Evolutionary conservation across 2,888 invertebrate genomes (phyloP), one percentile per base, ranked within the genome.

Genomic region (Erebia aethiops): DNA sequence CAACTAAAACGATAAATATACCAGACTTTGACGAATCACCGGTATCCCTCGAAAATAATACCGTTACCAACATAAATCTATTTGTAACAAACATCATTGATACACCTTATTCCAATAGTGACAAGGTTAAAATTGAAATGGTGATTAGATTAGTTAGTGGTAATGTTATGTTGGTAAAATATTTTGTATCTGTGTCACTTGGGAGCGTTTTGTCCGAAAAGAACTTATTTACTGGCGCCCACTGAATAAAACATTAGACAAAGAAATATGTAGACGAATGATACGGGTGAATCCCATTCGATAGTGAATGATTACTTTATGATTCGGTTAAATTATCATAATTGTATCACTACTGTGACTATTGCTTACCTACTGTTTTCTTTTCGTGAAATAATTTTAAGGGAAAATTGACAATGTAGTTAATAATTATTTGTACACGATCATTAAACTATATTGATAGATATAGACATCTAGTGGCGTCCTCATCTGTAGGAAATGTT

Each of bases 1-100:
- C 92, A 91, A 91, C 90, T 90, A 89, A 87, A 91, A 92, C 92
- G 90, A 92, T 92, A 92, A 92, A 92, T 92, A 92, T 89, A 90
- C 84, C 85, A 83, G 91, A 91, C 92, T 92, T 92, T 80, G 81
- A 81, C 91, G 90, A 88, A 92, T 92, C 85, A 86, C 87, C 88
- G 84, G 87, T 85, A 88, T 90, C 91, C 91, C 89, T 88, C 83
- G 81, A 85, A 88, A 90, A 91, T 89, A 90, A 91, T 86, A 78
- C 81, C 77, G 73, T 72, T 73, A 82, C 87, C 75, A 77, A 73
- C 5, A 71, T 83, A 77, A 66, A 46, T 72, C 73, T 84, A 61
- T 78, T 18, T 10, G 14, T 67, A 4, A 16, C 35, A n/a, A 35
- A 69, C n/a, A 10, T 1, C 1, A 1, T 21, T 0, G 43, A n/a